Percentiles rank a stretch among this genome's conserved stretches.
These are phyloP conservation scores for Philereme vetulata DNA, from an alignment of 2,888 invertebrate species.

Conservation along the genomic window DNA sequence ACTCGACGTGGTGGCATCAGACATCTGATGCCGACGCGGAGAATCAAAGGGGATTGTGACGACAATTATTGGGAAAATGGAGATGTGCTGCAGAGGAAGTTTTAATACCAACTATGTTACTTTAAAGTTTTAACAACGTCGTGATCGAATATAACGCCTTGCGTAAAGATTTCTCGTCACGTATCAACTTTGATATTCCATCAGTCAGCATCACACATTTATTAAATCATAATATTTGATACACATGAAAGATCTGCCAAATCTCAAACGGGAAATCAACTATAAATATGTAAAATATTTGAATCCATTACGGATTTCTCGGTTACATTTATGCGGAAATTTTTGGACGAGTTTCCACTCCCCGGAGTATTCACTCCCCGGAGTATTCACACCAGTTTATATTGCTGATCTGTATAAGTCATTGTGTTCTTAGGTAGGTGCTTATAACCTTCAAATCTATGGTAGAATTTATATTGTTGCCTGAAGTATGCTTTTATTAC, in stretches of 20 bases:
- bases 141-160: too few relatives aligned
- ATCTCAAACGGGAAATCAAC: slow-evolving; percentile 15
- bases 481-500: not conserved
- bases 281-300: slow-evolving; percentile 8
- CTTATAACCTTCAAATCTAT: not conserved
- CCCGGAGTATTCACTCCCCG: too few relatives aligned
- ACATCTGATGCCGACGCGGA: slow-evolving; percentile 14
- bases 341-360: too few relatives aligned
- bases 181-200: slow-evolving; percentile 32
- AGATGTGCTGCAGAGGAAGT: not conserved
- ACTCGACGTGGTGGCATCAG: slow-evolving; percentile 16
- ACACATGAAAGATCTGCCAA: slow-evolving; percentile 14
- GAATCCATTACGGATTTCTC: not conserved
- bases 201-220: slow-evolving; percentile 30
- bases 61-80: not conserved
- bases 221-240: slow-evolving; percentile 27
- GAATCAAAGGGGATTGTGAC: not conserved
- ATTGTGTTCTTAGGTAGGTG: not conserved
- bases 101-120: not conserved
- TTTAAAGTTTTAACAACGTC: too few relatives aligned
- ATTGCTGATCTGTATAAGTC: not conserved
- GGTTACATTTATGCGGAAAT: too few relatives aligned
- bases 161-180: slow-evolving; percentile 14
- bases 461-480: not conserved
- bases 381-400: not conserved